phyloP scores from a whole-genome alignment of 2,113 vertebrate species.

The Albula glossodonta region DNA sequence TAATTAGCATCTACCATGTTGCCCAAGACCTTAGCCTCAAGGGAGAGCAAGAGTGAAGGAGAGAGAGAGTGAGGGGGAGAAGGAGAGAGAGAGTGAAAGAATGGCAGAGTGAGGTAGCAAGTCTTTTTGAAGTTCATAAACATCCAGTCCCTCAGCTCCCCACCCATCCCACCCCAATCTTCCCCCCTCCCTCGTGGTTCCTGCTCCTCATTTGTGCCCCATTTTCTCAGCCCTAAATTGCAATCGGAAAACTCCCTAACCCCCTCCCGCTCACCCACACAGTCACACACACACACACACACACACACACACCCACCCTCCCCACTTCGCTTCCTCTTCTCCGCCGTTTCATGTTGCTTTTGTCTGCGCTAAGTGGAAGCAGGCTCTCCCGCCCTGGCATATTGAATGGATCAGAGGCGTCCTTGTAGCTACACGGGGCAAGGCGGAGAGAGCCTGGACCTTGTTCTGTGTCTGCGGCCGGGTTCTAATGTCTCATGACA shows the following conservation, averaged over 20 bases:
- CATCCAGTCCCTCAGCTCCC: neutral
- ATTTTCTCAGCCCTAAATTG: neutral
- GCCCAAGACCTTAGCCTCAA: neutral
- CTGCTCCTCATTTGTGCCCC: neutral
- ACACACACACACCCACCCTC: too few species aligned
- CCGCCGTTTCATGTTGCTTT: neutral
- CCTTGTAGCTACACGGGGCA: conserved; percentile 20
- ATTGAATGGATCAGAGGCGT: conserved; percentile 48
- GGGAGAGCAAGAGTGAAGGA: neutral
- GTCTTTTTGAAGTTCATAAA: neutral
- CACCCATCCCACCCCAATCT: neutral
- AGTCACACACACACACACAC: too few species aligned
- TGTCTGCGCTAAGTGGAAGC: conserved; percentile 50
- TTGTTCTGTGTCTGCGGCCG: conserved; percentile 31
- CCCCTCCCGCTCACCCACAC: neutral
- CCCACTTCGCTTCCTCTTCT: too few species aligned
- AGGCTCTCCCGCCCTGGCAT: conserved; percentile 54
- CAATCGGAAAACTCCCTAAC: conserved; percentile 6
- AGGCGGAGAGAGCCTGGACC: conserved; percentile 33
- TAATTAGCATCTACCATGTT: too few species aligned
- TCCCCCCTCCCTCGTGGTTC: neutral
- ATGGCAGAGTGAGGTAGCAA: neutral
- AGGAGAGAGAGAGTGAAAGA: neutral
- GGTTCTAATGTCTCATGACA: conserved; percentile 24
- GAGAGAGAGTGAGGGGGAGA: neutral